Evolutionary conservation across 1,140 invertebrate genomes (phyloP).

Genomic region (Dufourea novaeangliae): DNA sequence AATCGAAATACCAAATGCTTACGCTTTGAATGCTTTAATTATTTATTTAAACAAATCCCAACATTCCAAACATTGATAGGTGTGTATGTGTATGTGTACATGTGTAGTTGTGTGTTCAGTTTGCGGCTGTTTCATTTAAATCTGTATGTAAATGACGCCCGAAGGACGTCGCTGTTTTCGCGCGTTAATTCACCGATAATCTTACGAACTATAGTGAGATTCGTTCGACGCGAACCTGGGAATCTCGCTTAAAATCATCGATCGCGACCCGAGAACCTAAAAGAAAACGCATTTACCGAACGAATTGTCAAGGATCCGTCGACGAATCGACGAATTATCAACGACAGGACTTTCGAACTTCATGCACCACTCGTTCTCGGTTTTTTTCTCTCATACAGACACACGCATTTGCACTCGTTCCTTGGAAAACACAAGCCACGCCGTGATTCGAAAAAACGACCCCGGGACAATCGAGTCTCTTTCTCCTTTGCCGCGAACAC

Average conservation of each 20-base stretch:
- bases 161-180: constrained; percentile 4
- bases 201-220: constrained; percentile 13
- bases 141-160: constrained; percentile 37
- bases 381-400: not conserved
- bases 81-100: constrained; percentile 36
- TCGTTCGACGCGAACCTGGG: not conserved
- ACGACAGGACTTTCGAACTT: constrained; percentile 35
- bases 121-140: constrained; percentile 9
- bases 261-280: not conserved
- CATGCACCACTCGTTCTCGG: not conserved
- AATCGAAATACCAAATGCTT: constrained; percentile 36
- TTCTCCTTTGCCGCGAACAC: not conserved
- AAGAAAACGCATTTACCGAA: not conserved
- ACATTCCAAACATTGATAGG: constrained; percentile 79
- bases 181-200: constrained; percentile 36
- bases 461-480: not conserved
- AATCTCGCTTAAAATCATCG: constrained; percentile 3
- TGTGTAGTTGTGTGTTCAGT: constrained; percentile 5
- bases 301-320: constrained; percentile 6
- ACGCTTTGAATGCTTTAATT: constrained; percentile 76
- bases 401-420: not conserved
- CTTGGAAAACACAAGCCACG: constrained; percentile 11
- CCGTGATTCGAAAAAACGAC: not conserved
- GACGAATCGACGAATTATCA: constrained; percentile 22
- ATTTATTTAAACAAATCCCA: constrained; percentile 80